Conservation (phyloP, 2,888 invertebrate species). For the Elmis aenea region DNA sequence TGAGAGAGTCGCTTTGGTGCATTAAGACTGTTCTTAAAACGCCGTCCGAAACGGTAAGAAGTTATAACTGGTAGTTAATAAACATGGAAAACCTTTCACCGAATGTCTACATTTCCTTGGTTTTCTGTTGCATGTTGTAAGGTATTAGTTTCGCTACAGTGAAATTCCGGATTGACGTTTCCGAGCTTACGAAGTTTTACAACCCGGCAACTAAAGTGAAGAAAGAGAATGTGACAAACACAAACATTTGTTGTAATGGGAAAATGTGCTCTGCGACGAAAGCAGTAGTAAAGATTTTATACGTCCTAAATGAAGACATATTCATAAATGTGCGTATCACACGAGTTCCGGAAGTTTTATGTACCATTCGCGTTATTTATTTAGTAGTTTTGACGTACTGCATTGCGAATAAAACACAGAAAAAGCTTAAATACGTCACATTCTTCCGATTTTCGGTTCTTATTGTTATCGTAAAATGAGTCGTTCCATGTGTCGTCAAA, state of each 20-base stretch:
- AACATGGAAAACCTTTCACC: slow-evolving; percentile 6
- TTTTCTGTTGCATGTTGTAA: slow-evolving; percentile 4
- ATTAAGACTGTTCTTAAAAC: neutral
- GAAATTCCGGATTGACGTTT: slow-evolving; percentile 4
- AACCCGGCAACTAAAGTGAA: slow-evolving; percentile 5
- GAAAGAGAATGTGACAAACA: slow-evolving; percentile 4
- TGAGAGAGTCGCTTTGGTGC: neutral
- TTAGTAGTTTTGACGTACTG: too few species aligned
- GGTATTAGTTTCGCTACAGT: slow-evolving; percentile 6
- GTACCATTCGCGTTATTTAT: too few species aligned
- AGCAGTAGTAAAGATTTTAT: neutral
- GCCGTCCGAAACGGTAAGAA: neutral
- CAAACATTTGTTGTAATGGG: slow-evolving; percentile 1
- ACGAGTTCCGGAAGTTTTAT: too few species aligned
- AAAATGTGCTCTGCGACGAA: neutral
- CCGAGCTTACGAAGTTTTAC: slow-evolving; percentile 6
- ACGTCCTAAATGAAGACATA: too few species aligned
- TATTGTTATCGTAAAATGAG: too few species aligned
- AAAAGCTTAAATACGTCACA: too few species aligned
- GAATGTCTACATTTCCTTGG: slow-evolving; percentile 9
- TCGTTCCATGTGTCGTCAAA: too few species aligned
- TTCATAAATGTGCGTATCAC: too few species aligned
- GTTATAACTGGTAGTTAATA: too few species aligned
- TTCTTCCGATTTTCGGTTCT: too few species aligned
- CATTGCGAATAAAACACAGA: too few species aligned